Evolutionary conservation across 2,797 vertebrate species (phyloP).

Genomic region (Micropoecilia bifurca): DNA sequence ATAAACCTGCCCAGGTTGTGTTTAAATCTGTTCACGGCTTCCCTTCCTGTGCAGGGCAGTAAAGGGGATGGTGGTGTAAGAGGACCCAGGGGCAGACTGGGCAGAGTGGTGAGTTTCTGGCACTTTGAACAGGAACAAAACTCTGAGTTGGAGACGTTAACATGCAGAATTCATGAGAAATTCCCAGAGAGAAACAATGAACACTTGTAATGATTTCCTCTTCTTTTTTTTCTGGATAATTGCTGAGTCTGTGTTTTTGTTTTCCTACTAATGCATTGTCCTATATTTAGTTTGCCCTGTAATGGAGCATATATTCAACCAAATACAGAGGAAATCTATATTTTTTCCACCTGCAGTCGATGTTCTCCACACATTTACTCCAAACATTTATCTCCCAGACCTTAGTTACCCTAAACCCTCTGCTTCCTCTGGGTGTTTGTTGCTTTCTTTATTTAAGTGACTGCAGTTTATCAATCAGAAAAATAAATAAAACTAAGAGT

Average conservation of each 20-base stretch:
- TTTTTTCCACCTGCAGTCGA: neutral
- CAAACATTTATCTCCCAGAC: neutral
- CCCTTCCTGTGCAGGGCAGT: slow-evolving; percentile 63
- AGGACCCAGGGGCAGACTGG: slow-evolving; percentile 71
- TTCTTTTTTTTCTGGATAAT: neutral
- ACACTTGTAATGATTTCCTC: neutral
- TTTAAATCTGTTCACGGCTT: neutral
- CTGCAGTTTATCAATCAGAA: neutral
- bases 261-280: neutral
- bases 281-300: neutral
- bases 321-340: neutral
- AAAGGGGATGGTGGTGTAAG: slow-evolving; percentile 72
- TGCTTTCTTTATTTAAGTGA: neutral
- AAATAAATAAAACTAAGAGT: neutral
- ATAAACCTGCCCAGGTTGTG: neutral
- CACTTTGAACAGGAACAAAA: neutral
- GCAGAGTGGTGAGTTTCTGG: slow-evolving; percentile 67
- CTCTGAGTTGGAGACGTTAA: too few species aligned
- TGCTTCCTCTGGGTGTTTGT: neutral
- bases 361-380: neutral
- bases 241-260: neutral
- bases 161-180: neutral
- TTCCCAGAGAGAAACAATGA: neutral
- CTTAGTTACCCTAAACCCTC: neutral
- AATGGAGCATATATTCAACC: neutral